Base-by-base conservation (phyloP, 2,113 vertebrate genomes). In the Meles meles region DNA sequence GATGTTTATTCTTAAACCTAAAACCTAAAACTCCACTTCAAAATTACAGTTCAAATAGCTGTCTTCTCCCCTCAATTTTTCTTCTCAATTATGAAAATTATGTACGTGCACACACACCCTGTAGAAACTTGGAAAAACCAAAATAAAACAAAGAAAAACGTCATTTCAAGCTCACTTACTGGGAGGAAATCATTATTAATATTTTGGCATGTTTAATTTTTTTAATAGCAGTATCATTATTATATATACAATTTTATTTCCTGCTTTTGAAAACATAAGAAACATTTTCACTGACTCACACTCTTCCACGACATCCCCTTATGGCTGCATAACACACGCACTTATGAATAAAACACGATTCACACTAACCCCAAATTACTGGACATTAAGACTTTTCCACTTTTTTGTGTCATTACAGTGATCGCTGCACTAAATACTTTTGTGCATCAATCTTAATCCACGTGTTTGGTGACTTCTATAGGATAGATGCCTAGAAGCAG, bases 131-230 rank as follows among this genome's bases (percentile, higher is more conserved):
- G 52, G 37, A 21, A n/a, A 95, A 94, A 44, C 89, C 57, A 89
- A 97, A 97, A 85, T 7, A 93, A 88, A 93, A 79, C 44, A 59
- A 94, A 92, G 29, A 31, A 90, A 80, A 42, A 76, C 23, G 23
- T 77, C 82, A n/a, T 34, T 72, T 89, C 11, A 93, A 79, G 18
- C 39, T 87, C 61, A 93, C 21, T 77, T 88, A 80, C 31, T 15
- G 17, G 90, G 74, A 94, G 55, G 76, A 96, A 96, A 74, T 44
- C 37, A 79, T 95, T 93, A 90, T 84, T 94, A 92, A 67, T 71
- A 95, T 82, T 91, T 76, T 59, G 42, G 67, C 39, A 80, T 82
- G 79, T 90, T 96, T 97, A 47, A 18, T 44, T 44, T 76, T 79
- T 59, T 88, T 65, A 69, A 87, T 25, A 88, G 59, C 23, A 65